A percentile compares a stretch with the other conserved stretches of the same genome.
These are phyloP conservation scores for Pomacea maculata DNA, from an alignment of 1,140 invertebrate species.

Conservation along the genomic window DNA sequence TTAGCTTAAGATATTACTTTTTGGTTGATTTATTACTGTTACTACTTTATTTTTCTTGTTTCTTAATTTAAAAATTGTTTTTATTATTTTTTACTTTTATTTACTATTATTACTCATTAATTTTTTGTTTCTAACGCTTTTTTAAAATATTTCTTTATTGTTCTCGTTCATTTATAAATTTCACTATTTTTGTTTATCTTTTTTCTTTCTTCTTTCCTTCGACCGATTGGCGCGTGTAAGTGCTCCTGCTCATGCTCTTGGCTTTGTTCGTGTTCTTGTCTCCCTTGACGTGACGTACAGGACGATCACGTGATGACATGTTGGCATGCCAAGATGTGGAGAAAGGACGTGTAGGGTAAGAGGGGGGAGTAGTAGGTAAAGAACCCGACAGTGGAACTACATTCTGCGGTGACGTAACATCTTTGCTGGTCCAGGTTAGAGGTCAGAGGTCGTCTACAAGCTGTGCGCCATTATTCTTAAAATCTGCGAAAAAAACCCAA, in stretches of 20 bases:
- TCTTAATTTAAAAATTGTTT: not conserved
- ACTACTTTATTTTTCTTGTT: not conserved
- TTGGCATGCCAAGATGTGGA: no score
- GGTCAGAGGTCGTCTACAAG: no score
- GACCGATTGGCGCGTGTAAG: not conserved
- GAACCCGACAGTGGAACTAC: no score
- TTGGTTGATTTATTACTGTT: not conserved
- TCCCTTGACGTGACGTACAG: not conserved
- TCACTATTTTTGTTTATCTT: not conserved
- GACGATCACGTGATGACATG: no score
- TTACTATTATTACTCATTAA: not conserved
- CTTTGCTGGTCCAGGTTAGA: no score
- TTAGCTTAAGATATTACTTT: not conserved
- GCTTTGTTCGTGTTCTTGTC: not conserved
- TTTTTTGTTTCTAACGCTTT: not conserved
- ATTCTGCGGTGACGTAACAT: no score
- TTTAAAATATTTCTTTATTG: not conserved
- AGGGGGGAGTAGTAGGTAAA: no score
- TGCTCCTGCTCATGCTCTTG: not conserved
- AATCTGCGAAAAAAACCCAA: not conserved
- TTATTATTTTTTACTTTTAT: not conserved
- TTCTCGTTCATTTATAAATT: not conserved
- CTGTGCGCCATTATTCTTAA: not conserved
- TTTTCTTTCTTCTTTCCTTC: not conserved
- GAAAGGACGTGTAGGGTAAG: no score